A percentile compares a stretch with the other conserved stretches of the same genome.
phyloP scores from a whole-genome alignment of 2,888 invertebrate species.

The Itoplectis maculator region DNA sequence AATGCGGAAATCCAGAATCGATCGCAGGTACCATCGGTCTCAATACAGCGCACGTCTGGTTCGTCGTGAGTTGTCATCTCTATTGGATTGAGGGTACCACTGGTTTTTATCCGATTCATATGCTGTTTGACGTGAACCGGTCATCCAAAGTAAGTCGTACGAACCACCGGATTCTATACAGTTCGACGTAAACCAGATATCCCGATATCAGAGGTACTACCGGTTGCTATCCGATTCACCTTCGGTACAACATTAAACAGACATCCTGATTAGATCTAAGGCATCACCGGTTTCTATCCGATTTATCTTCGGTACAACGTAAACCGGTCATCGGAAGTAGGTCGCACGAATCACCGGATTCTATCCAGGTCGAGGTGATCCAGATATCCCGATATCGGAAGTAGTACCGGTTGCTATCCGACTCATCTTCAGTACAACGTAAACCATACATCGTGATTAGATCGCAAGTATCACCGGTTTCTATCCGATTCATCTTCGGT shows the following conservation, averaged over 20 bases:
- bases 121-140: background rate
- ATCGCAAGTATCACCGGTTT: too few species aligned
- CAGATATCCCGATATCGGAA: too few species aligned
- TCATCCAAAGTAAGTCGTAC: background rate
- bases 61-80: background rate
- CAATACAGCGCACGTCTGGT: background rate
- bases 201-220: too few species aligned
- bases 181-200: conserved; percentile 3
- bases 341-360: background rate
- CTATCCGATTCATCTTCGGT: too few species aligned
- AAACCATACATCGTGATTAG: too few species aligned
- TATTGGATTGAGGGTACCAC: background rate
- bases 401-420: too few species aligned
- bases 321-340: background rate
- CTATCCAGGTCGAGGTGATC: too few species aligned
- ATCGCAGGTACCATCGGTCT: background rate
- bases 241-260: too few species aligned
- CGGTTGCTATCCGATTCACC: too few species aligned
- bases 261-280: background rate
- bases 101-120: background rate
- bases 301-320: too few species aligned
- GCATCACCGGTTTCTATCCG: background rate
- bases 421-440: too few species aligned
- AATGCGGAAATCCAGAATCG: background rate
- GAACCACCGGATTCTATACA: background rate